These are phyloP conservation scores for Sinhomidia bicolor DNA, from an alignment of 2,888 invertebrate species.

Conservation along the genomic window DNA sequence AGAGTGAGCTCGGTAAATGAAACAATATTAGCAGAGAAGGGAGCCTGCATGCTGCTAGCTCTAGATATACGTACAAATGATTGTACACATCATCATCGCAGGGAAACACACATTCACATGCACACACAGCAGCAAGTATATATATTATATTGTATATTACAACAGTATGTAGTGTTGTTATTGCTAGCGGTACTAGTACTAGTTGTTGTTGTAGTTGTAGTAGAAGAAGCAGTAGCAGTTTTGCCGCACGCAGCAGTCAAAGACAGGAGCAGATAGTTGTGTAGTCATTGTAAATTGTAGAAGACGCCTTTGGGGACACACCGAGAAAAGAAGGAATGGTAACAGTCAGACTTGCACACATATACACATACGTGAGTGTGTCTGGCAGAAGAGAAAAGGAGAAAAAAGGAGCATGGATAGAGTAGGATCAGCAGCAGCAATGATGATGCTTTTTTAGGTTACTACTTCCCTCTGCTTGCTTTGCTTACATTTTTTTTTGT, in stretches of 20 bases:
- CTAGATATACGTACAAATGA: conserved; percentile 34
- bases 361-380: conserved; percentile 19
- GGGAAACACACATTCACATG: conserved; percentile 54
- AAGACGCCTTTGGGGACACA: conserved; percentile 72
- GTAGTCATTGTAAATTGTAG: conserved; percentile 69
- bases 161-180: not conserved
- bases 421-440: conserved; percentile 30
- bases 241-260: conserved; percentile 51
- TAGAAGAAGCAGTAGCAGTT: conserved; percentile 19
- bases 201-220: no score
- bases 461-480: no score
- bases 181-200: not conserved
- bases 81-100: conserved; percentile 51
- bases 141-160: no score
- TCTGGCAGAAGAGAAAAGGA: conserved; percentile 14
- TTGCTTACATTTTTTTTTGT: conserved; percentile 19
- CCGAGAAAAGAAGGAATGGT: conserved; percentile 36
- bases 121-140: no score
- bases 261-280: conserved; percentile 58
- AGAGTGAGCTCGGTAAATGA: conserved; percentile 48
- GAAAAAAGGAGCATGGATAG: conserved; percentile 26
- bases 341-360: conserved; percentile 47
- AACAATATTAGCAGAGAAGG: conserved; percentile 54
- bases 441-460: not conserved
- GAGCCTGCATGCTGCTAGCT: conserved; percentile 25